Conservation (phyloP, 1,140 invertebrate genomes). For the Drosophila tristis region DNA sequence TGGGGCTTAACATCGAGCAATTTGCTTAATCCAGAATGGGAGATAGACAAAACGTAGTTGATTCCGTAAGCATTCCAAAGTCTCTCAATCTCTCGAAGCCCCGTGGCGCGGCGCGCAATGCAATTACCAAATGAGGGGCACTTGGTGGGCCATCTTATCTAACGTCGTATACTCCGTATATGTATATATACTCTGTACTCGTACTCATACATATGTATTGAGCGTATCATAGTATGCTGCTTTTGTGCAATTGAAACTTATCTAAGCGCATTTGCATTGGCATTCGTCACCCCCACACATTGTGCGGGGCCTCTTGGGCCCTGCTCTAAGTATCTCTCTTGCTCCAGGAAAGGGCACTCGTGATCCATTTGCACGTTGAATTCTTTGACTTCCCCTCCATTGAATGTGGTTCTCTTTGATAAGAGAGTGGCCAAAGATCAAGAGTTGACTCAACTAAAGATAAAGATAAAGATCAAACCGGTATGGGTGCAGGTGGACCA, state of each 20-base stretch:
- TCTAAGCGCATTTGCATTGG: constrained; percentile 53
- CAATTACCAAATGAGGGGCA: constrained; percentile 42
- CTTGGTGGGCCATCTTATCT: constrained; percentile 40
- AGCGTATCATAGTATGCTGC: constrained; percentile 3
- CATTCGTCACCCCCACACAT: neutral
- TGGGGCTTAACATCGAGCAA: constrained; percentile 12
- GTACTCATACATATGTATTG: neutral
- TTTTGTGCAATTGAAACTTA: constrained; percentile 53
- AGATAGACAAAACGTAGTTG: constrained; percentile 16
- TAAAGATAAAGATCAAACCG: too few species aligned
- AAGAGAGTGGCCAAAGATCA: too few species aligned
- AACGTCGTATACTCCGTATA: constrained; percentile 8
- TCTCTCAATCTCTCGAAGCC: too few species aligned
- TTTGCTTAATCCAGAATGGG: constrained; percentile 29
- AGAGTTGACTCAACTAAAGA: too few species aligned
- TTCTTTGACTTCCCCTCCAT: too few species aligned
- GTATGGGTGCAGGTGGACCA: too few species aligned
- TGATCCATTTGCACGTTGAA: too few species aligned
- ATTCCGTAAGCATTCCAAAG: constrained; percentile 24
- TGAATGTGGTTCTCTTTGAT: too few species aligned
- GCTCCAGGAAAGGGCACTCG: too few species aligned
- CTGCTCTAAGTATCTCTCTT: too few species aligned
- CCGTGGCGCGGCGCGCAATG: constrained; percentile 13
- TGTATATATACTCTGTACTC: neutral
- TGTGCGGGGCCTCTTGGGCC: neutral